Evolutionary conservation across 2,888 invertebrate species (phyloP), one percentile per base, ranked within the genome.

Genomic region (Cepaea hortensis): DNA sequence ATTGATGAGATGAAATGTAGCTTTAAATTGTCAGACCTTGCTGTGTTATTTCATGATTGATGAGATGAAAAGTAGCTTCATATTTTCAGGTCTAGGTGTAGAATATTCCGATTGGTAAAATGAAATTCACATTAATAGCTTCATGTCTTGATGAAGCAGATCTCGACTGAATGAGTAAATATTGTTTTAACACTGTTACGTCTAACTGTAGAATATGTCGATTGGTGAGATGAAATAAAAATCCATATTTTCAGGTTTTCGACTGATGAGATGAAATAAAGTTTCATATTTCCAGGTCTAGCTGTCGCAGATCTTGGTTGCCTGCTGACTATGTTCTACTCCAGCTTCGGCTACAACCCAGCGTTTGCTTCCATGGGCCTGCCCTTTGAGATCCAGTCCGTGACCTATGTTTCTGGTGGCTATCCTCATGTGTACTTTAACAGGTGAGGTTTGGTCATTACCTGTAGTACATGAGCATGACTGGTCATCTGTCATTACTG

Each of bases 341-440:
- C 75, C 48, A 75, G 75, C 48, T 75, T 75, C 48, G 75, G 75
- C 48, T 75, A 75, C 18, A 75, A 75, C 50, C 75, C 75, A 20
- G 15, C 18, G 3, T 75, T 75, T 15, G 75, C 46, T 13, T 18
- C 15, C 3, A 15, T 75, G 18, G 46, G 18, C 15, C 6, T 75
- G 46, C 75, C 75, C 20, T 50, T 75, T 48, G 75, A 50, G 13
- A 3, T 75, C 50, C 75, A 75, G 50, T 46, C 11, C 15, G 50
- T 50, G 3, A 75, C 75, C 3, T 75, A 75, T 50, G 20, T 75
- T 3, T 50, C 75, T 15, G 75, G 75, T 18, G 75, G 75, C 3
- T 75, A 75, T 18, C 75, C 75, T 18, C 75, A 75, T 3, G 48
- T 75, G 48, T 75, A 75, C 50, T 75, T 75, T 18, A 75, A 75